These are phyloP conservation scores for Parazoanthus swiftii DNA, from an alignment of 92 coral and sea anemone genomes.

Conservation along the genomic window DNA sequence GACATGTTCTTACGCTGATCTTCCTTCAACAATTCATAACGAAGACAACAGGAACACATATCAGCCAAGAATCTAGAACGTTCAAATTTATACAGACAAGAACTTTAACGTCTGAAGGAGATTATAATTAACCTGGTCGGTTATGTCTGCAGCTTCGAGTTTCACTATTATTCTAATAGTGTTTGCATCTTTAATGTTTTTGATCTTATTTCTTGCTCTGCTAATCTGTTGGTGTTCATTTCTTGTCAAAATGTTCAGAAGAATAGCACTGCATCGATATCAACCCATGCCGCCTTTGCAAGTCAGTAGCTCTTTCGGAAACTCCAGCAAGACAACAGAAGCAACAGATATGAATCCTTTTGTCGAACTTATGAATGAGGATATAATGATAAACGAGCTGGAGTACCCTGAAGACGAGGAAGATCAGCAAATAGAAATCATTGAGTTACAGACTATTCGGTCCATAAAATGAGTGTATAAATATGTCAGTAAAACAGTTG, in stretches of 20 bases:
- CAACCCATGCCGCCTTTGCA: neutral
- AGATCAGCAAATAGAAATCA: neutral
- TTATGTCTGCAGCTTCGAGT: neutral
- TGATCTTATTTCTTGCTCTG: neutral
- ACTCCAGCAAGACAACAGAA: neutral
- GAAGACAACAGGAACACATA: too few species aligned
- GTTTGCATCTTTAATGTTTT: neutral
- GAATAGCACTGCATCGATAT: neutral
- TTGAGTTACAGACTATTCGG: neutral
- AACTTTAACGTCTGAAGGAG: neutral
- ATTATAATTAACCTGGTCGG: neutral
- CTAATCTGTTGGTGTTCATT: neutral
- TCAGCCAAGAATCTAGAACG: neutral
- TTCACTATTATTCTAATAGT: neutral
- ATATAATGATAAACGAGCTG: neutral
- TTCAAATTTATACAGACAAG: neutral
- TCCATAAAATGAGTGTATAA: neutral
- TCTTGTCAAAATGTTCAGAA: neutral
- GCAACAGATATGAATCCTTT: neutral
- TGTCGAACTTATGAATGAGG: neutral
- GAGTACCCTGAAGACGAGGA: neutral
- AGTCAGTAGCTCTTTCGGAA: neutral
- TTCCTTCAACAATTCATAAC: neutral
- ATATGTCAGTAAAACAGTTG: neutral
- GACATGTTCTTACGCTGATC: neutral